Conservation (phyloP, 2,888 invertebrate genomes). For the Phengaris alcon region DNA sequence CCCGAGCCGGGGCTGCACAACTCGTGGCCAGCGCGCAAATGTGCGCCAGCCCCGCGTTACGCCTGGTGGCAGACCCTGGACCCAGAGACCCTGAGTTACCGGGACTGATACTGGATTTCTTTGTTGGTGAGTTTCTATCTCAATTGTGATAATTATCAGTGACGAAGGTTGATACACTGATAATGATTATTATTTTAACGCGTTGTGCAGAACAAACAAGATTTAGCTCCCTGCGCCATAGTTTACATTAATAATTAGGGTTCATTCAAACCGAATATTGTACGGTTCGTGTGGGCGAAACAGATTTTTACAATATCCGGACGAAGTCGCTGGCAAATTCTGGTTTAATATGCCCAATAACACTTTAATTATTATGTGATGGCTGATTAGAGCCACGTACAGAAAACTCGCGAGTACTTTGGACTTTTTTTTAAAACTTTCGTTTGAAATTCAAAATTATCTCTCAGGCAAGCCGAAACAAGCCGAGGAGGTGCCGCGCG, state of each 20-base stretch:
- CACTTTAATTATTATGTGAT: too few relatives aligned
- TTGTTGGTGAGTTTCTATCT: conserved; percentile 52
- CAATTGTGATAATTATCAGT: not conserved
- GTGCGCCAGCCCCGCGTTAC: conserved; percentile 55
- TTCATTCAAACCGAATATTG: too few relatives aligned
- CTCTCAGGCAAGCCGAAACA: conserved; percentile 40
- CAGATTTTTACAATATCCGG: too few relatives aligned
- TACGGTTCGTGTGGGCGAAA: too few relatives aligned
- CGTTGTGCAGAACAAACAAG: not conserved
- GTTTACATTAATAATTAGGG: too few relatives aligned
- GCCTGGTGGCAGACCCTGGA: conserved; percentile 51
- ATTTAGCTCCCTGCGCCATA: too few relatives aligned
- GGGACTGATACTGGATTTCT: conserved; percentile 54
- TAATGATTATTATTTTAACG: too few relatives aligned
- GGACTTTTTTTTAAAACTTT: not conserved
- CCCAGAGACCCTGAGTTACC: conserved; percentile 55
- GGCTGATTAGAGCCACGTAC: not conserved
- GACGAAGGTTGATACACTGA: too few relatives aligned
- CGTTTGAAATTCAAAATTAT: conserved; percentile 8
- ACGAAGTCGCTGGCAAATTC: too few relatives aligned
- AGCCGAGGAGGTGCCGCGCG: conserved; percentile 45
- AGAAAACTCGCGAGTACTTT: not conserved
- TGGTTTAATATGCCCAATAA: too few relatives aligned
- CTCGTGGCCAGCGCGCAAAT: conserved; percentile 63
- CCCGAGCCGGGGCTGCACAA: conserved; percentile 54